Evolutionary conservation across 1,140 invertebrate genomes (phyloP).

Genomic region (Metaphire vulgaris): DNA sequence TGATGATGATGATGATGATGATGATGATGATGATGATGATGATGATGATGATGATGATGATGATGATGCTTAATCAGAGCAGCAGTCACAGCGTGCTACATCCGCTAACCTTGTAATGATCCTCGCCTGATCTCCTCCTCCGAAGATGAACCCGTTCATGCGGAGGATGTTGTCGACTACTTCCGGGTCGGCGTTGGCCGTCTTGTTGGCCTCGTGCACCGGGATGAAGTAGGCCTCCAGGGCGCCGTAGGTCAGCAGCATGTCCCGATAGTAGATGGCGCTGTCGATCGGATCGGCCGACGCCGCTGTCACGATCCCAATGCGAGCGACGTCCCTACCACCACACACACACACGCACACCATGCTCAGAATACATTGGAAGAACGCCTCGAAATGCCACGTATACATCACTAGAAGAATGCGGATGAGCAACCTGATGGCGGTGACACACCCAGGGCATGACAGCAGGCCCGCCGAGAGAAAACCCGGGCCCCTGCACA

Average conservation of each 20-base stretch:
- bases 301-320: conserved; percentile 36
- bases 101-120: conserved; percentile 36
- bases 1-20: not conserved
- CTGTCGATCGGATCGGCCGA: conserved; percentile 31
- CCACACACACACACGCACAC: conserved; percentile 35
- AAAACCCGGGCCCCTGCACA: too few relatives aligned
- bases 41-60: conserved; percentile 1
- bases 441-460: too few relatives aligned
- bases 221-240: conserved; percentile 31
- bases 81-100: too few relatives aligned
- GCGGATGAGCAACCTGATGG: too few relatives aligned
- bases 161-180: conserved; percentile 33
- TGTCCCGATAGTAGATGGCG: conserved; percentile 32
- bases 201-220: conserved; percentile 32
- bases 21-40: not conserved
- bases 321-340: conserved; percentile 34
- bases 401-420: too few relatives aligned
- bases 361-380: too few relatives aligned
- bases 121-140: conserved; percentile 42
- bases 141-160: conserved; percentile 44
- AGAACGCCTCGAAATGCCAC: too few relatives aligned
- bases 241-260: conserved; percentile 34
- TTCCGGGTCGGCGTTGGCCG: conserved; percentile 24
- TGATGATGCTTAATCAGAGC: not conserved
- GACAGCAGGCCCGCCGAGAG: too few relatives aligned